Percentiles rank a stretch among this genome's conserved stretches.
These are phyloP conservation scores for Mobula hypostoma DNA, from an alignment of 2,113 vertebrate species.

Conservation along the genomic window DNA sequence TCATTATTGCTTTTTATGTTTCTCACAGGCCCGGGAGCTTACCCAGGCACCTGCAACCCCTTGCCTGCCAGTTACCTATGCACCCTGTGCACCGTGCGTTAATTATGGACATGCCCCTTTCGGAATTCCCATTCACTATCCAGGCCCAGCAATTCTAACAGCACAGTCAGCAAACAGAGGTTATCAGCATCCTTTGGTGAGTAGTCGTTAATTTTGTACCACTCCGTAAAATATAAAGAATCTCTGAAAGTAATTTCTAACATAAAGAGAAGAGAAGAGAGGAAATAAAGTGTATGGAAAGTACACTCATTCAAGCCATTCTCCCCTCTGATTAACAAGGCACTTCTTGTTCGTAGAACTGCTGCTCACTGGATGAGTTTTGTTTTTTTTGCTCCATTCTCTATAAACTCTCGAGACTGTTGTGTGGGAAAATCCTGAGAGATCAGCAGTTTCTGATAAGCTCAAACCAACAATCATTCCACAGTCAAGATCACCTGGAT, in stretches of 20 bases:
- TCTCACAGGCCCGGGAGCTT: neutral
- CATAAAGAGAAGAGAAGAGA: neutral
- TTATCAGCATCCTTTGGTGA: neutral
- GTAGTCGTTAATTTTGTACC: constrained; percentile 5
- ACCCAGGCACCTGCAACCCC: neutral
- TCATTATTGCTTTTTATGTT: neutral
- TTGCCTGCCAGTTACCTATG: neutral
- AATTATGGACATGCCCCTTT: constrained; percentile 27
- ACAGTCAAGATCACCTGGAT: too few relatives aligned
- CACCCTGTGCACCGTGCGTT: neutral
- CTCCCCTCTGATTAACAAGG: too few relatives aligned
- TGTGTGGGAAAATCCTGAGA: too few relatives aligned
- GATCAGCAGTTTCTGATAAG: too few relatives aligned
- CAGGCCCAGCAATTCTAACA: neutral
- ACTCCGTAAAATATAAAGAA: neutral
- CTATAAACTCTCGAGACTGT: too few relatives aligned
- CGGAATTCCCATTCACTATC: neutral
- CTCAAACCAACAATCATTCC: too few relatives aligned
- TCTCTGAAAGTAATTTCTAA: neutral
- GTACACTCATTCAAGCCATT: neutral
- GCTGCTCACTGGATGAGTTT: too few relatives aligned
- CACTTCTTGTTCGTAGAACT: too few relatives aligned
- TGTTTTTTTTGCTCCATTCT: too few relatives aligned
- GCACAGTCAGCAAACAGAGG: neutral
- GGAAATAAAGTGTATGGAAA: neutral